These are phyloP conservation scores for Morinoia aosen DNA, from an alignment of 2,888 invertebrate species.

Conservation along the genomic window DNA sequence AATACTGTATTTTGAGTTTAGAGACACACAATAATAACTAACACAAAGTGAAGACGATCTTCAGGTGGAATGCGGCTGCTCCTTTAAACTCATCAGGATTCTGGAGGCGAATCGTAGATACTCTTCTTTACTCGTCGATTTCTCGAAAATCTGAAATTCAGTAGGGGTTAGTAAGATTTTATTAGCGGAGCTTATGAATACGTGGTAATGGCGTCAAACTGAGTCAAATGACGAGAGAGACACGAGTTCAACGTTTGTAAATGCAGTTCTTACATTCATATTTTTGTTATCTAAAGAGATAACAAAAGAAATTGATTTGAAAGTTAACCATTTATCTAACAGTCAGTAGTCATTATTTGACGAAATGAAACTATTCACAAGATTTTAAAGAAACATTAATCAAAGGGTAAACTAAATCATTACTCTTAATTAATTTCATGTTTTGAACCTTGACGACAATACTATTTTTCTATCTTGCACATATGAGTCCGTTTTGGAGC, in stretches of 20 bases:
- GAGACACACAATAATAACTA: neutral
- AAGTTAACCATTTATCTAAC: too few relatives aligned
- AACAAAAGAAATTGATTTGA: too few relatives aligned
- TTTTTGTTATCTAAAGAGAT: too few relatives aligned
- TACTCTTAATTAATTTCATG: neutral
- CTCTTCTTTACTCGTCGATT: constrained; percentile 33
- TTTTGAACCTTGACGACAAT: neutral
- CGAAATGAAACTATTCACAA: too few relatives aligned
- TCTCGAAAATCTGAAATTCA: constrained; percentile 36
- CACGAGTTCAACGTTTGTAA: too few relatives aligned
- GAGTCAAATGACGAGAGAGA: too few relatives aligned
- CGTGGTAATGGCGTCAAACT: neutral
- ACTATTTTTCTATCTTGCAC: neutral
- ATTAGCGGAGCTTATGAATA: neutral
- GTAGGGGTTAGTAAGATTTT: neutral
- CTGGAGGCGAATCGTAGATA: constrained; percentile 39
- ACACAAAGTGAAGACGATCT: neutral
- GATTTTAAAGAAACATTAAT: too few relatives aligned
- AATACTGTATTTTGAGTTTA: neutral
- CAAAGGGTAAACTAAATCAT: neutral
- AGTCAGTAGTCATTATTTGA: too few relatives aligned
- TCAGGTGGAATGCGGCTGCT: neutral
- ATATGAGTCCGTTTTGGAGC: too few relatives aligned
- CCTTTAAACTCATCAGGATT: constrained; percentile 42
- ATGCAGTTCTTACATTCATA: too few relatives aligned